phyloP scores from a whole-genome alignment of 2,113 vertebrate genomes.

The Connochaetes taurinus region DNA sequence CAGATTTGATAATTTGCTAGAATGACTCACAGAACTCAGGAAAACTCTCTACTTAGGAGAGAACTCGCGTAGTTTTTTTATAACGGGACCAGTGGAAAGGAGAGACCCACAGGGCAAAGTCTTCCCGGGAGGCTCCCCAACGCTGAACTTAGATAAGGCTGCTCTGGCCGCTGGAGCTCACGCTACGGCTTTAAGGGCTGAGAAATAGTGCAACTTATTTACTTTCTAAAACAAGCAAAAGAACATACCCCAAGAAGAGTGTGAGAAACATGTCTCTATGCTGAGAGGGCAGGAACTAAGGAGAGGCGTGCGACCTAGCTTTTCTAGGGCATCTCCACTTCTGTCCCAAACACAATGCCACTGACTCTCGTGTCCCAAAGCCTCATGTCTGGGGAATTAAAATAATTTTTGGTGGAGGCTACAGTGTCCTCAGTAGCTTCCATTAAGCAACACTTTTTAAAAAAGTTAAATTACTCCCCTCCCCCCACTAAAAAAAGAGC shows the following conservation, averaged over 20 bases:
- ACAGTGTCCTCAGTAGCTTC: background rate
- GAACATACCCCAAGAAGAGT: background rate
- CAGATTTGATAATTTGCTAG: background rate
- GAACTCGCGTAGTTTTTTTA: background rate
- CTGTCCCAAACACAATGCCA: no score
- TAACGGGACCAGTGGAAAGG: background rate
- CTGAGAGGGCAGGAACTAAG: background rate
- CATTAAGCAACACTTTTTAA: background rate
- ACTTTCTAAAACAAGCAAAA: background rate
- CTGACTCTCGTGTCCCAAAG: background rate
- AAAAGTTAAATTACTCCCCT: background rate
- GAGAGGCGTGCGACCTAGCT: background rate
- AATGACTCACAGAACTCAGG: background rate
- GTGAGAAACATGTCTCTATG: background rate
- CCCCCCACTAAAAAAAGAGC: background rate
- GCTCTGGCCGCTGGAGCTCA: background rate
- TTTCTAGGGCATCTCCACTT: background rate
- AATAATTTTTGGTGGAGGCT: background rate
- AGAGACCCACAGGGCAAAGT: background rate
- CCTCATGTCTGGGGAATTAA: background rate
- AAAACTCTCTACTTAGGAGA: background rate
- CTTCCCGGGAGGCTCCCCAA: background rate
- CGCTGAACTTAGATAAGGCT: background rate
- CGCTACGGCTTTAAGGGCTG: background rate
- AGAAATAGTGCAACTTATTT: background rate